Conservation (phyloP, 1,140 invertebrate species). For the Tetranychus urticae region DNA sequence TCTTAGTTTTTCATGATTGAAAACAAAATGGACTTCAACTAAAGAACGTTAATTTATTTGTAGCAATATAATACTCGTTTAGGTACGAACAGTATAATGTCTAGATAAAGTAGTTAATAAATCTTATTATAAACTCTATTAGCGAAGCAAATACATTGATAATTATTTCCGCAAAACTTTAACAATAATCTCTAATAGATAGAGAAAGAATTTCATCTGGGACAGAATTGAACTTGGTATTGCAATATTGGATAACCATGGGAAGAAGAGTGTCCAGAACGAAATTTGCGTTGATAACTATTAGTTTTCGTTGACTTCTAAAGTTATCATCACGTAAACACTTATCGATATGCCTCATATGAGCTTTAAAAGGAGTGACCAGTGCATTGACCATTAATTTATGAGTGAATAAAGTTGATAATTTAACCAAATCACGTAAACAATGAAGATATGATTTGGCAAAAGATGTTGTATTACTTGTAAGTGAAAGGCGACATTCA, state of each 20-base stretch:
- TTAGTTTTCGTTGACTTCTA: slow-evolving; percentile 23
- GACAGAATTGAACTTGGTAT: neutral
- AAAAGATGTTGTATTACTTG: slow-evolving; percentile 41
- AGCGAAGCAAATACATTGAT: too few relatives aligned
- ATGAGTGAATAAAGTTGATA: slow-evolving; percentile 36
- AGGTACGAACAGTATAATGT: too few relatives aligned
- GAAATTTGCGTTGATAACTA: slow-evolving; percentile 30
- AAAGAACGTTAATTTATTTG: too few relatives aligned
- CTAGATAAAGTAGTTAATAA: too few relatives aligned
- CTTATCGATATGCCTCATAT: slow-evolving; percentile 34
- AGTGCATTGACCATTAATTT: slow-evolving; percentile 34
- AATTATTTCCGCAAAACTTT: too few relatives aligned
- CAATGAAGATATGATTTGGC: slow-evolving; percentile 37
- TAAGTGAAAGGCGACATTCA: slow-evolving; percentile 39
- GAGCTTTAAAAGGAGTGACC: slow-evolving; percentile 34
- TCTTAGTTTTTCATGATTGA: too few relatives aligned
- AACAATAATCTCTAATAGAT: too few relatives aligned
- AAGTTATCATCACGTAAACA: slow-evolving; percentile 32
- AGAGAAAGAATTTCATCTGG: neutral
- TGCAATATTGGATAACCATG: slow-evolving; percentile 24
- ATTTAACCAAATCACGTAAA: slow-evolving; percentile 38
- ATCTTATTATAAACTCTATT: slow-evolving; percentile 19
- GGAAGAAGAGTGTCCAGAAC: slow-evolving; percentile 26
- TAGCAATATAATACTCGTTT: too few relatives aligned
- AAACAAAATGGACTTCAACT: too few relatives aligned